Conservation (phyloP, 2,113 vertebrate genomes). For the Thamnaconus septentrionalis region DNA sequence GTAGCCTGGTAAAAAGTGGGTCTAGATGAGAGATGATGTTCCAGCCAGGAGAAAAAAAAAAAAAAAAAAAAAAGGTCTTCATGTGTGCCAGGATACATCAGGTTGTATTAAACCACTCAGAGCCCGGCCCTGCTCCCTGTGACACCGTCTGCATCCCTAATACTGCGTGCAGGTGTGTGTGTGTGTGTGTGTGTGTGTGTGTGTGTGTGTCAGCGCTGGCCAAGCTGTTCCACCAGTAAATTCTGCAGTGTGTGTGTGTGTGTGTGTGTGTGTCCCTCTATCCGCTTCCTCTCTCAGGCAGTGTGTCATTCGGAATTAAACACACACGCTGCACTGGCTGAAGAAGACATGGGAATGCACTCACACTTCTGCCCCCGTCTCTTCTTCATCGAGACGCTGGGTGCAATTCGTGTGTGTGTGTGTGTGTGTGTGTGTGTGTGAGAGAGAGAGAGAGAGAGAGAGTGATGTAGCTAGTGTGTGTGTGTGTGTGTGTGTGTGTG, state of each 20-base stretch:
- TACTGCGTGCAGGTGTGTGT: slow-evolving; percentile 15
- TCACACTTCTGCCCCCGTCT: slow-evolving; percentile 36
- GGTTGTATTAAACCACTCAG: slow-evolving; percentile 56
- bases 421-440: neutral
- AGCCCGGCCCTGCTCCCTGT: slow-evolving; percentile 49
- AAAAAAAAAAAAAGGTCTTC: slow-evolving; percentile 2
- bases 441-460: too few species aligned
- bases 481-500: slow-evolving; percentile 9
- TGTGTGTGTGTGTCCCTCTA: slow-evolving; percentile 4
- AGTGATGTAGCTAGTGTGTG: neutral
- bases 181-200: slow-evolving; percentile 6
- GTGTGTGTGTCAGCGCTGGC: slow-evolving; percentile 14
- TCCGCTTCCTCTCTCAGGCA: slow-evolving; percentile 24
- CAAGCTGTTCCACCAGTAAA: slow-evolving; percentile 16
- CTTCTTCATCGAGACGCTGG: slow-evolving; percentile 1
- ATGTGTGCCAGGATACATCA: slow-evolving; percentile 63
- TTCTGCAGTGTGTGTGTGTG: slow-evolving; percentile 23
- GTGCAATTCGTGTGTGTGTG: slow-evolving; percentile 1
- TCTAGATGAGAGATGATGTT: slow-evolving; percentile 47
- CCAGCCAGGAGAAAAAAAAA: slow-evolving; percentile 52
- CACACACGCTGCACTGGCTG: slow-evolving; percentile 45
- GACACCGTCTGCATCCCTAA: slow-evolving; percentile 66
- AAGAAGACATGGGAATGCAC: slow-evolving; percentile 68
- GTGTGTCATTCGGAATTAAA: slow-evolving; percentile 64
- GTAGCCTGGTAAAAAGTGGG: slow-evolving; percentile 30